Evolutionary conservation across 2,888 invertebrate genomes (phyloP).

Genomic region (Drosophila niveifrons): DNA sequence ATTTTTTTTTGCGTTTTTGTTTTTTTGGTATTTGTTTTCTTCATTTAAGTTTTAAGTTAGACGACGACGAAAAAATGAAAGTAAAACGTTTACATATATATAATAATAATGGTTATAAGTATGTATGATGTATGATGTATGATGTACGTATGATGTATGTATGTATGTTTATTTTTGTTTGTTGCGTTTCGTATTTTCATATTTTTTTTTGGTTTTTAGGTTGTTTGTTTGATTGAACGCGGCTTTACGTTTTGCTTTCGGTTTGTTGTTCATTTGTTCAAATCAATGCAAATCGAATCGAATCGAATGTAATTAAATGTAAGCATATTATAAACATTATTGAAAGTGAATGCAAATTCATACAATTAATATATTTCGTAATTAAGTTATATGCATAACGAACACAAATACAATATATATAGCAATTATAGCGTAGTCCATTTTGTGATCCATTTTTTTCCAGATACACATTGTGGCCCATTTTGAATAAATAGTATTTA

Average conservation of each 20-base stretch:
- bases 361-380: slow-evolving; percentile 55
- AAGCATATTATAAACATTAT: slow-evolving; percentile 53
- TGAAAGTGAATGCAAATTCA: slow-evolving; percentile 60
- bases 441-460: not conserved
- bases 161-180: slow-evolving; percentile 23
- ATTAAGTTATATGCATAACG: slow-evolving; percentile 62
- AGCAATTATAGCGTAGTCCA: slow-evolving; percentile 41
- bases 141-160: slow-evolving; percentile 34
- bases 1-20: slow-evolving; percentile 27
- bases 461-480: slow-evolving; percentile 11
- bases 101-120: slow-evolving; percentile 62
- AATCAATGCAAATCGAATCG: slow-evolving; percentile 67
- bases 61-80: slow-evolving; percentile 66
- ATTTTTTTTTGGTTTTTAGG: slow-evolving; percentile 9
- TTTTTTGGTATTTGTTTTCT: slow-evolving; percentile 32
- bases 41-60: slow-evolving; percentile 52
- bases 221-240: slow-evolving; percentile 4
- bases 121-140: slow-evolving; percentile 46
- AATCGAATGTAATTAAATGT: slow-evolving; percentile 62
- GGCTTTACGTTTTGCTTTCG: slow-evolving; percentile 20
- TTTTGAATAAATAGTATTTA: slow-evolving; percentile 48
- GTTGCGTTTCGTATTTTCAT: slow-evolving; percentile 47
- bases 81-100: slow-evolving; percentile 56
- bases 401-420: slow-evolving; percentile 72
- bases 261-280: slow-evolving; percentile 41